These are phyloP conservation scores for Ladona fulva DNA, from an alignment of 1,140 invertebrate species.

Conservation along the genomic window DNA sequence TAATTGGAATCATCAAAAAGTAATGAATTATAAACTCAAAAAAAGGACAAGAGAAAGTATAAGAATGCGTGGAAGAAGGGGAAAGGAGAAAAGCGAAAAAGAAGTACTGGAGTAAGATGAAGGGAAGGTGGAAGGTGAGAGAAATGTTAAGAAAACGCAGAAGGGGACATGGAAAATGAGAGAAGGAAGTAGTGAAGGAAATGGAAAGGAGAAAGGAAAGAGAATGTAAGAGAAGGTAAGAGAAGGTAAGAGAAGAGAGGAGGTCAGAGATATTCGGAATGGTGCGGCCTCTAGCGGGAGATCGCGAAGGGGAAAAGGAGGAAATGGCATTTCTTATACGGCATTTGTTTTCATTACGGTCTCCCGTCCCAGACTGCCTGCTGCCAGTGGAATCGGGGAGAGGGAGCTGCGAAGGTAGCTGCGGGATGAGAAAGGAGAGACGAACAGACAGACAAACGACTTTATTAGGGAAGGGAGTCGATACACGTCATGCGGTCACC, in stretches of 20 bases:
- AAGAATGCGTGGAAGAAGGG: too few relatives aligned
- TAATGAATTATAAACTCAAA: too few relatives aligned
- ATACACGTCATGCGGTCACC: too few relatives aligned
- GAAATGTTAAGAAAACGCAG: conserved; percentile 16
- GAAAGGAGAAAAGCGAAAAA: too few relatives aligned
- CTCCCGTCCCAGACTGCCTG: conserved; percentile 7
- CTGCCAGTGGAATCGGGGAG: not conserved
- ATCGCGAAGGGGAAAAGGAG: conserved; percentile 1
- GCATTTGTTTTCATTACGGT: conserved; percentile 16
- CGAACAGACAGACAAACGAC: too few relatives aligned
- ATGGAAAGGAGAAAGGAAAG: not conserved
- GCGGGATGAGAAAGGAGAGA: not conserved
- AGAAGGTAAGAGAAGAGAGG: not conserved
- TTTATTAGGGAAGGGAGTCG: too few relatives aligned
- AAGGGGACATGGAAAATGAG: not conserved
- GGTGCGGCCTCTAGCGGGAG: not conserved
- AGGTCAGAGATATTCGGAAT: too few relatives aligned
- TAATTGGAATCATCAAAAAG: too few relatives aligned
- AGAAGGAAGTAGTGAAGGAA: not conserved
- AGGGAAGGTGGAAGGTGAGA: not conserved
- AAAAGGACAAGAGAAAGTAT: too few relatives aligned
- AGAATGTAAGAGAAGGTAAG: conserved; percentile 9
- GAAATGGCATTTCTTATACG: conserved; percentile 13
- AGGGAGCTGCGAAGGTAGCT: not conserved
- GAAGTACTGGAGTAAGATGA: too few relatives aligned